Percentiles rank a stretch among this genome's conserved stretches.
phyloP scores from a whole-genome alignment of 2,888 invertebrate species.

The Phytoseiulus persimilis region DNA sequence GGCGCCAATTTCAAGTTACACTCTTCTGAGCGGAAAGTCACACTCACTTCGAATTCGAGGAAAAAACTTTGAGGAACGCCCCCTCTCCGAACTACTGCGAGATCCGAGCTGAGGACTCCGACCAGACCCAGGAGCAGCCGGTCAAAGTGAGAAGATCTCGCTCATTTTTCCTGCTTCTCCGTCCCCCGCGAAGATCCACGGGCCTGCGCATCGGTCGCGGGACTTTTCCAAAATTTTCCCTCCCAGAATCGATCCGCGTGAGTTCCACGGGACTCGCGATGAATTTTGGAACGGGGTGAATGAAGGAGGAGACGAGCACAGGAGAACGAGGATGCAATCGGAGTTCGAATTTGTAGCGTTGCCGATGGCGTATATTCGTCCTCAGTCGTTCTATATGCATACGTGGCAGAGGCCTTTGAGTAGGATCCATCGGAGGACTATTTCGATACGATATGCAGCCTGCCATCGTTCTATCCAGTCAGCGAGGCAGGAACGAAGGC shows the following conservation, averaged over 20 bases:
- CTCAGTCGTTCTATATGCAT: not conserved
- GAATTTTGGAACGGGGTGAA: not conserved
- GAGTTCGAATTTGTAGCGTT: not conserved
- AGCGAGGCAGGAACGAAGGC: not conserved
- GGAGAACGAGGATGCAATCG: not conserved
- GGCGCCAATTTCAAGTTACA: not conserved
- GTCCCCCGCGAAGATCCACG: too few relatives aligned
- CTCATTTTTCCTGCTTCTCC: not conserved
- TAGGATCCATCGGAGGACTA: not conserved
- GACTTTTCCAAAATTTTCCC: too few relatives aligned
- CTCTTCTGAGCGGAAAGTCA: not conserved
- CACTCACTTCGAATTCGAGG: not conserved
- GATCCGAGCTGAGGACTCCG: not conserved
- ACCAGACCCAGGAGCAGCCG: not conserved
- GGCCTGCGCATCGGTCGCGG: too few relatives aligned
- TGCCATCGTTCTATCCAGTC: not conserved
- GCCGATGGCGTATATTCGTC: not conserved
- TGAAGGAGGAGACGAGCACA: not conserved
- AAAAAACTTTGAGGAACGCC: not conserved
- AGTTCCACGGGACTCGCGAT: not conserved
- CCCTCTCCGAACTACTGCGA: not conserved
- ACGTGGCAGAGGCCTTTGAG: not conserved
- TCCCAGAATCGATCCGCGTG: too few relatives aligned
- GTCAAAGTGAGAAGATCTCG: not conserved
- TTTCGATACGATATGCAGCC: slow-evolving; percentile 5